Conservation (phyloP, 2,797 vertebrate genomes). For the Chelonia mydas region DNA sequence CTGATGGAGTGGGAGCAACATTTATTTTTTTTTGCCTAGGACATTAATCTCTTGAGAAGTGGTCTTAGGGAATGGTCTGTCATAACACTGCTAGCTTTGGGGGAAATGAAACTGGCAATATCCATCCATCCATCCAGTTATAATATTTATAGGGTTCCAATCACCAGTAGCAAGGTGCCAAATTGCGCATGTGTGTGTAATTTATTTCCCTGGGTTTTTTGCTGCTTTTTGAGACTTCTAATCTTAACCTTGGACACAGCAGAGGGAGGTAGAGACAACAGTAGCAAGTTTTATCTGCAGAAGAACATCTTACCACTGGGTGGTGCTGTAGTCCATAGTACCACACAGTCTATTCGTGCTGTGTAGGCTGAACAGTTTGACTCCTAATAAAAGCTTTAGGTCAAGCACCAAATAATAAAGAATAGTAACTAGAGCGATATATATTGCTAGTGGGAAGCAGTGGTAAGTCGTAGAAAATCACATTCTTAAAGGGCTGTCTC, state of each 20-base stretch:
- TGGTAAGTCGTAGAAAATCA: neutral
- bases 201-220: fast-evolving
- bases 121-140: neutral
- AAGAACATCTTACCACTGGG: conserved; percentile 34
- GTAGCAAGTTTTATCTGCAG: neutral
- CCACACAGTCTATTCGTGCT: neutral
- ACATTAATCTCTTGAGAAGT: neutral
- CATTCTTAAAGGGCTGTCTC: neutral
- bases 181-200: fast-evolving
- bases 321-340: conserved; percentile 57
- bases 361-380: neutral
- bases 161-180: neutral
- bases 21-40: neutral
- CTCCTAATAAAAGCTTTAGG: neutral
- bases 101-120: neutral
- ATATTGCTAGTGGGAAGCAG: neutral
- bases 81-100: neutral
- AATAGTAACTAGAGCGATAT: neutral
- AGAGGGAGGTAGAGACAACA: neutral
- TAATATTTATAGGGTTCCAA: neutral
- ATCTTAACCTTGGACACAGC: neutral
- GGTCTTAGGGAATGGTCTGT: neutral
- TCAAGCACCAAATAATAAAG: neutral
- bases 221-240: neutral
- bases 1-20: neutral